These are phyloP conservation scores for Mythimna loreyi DNA, from an alignment of 2,888 invertebrate species.

Conservation along the genomic window DNA sequence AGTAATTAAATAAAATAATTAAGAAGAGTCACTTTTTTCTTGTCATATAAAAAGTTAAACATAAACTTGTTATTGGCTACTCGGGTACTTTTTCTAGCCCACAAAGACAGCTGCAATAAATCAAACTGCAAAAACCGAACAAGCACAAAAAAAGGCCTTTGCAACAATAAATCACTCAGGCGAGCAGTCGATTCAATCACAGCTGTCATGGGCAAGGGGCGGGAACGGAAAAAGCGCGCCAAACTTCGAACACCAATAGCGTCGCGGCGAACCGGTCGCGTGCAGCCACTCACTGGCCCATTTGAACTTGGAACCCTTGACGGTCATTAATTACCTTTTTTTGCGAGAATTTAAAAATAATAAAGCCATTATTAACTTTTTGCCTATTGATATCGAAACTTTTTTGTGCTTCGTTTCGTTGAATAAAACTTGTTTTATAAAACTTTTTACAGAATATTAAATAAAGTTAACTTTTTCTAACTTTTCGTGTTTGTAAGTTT, in stretches of 20 bases:
- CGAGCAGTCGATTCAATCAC: conserved; percentile 86
- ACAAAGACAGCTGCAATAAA: conserved; percentile 78
- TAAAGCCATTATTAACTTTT: conserved; percentile 59
- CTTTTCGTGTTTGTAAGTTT: conserved; percentile 16
- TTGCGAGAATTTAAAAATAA: conserved; percentile 67
- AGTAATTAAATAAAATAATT: conserved; percentile 25
- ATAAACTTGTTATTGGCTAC: conserved; percentile 53
- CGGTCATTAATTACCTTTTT: conserved; percentile 77
- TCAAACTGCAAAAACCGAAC: conserved; percentile 77
- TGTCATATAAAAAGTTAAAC: conserved; percentile 33
- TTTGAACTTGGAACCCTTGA: conserved; percentile 87
- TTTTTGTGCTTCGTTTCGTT: conserved; percentile 43
- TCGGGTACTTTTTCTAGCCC: conserved; percentile 50
- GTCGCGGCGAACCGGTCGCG: conserved; percentile 73
- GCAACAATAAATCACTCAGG: conserved; percentile 86
- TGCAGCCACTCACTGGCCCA: conserved; percentile 83
- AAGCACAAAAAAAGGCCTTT: conserved; percentile 75
- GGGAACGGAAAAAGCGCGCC: conserved; percentile 88
- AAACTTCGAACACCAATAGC: conserved; percentile 88
- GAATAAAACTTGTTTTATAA: conserved; percentile 29
- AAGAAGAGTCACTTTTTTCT: conserved; percentile 13
- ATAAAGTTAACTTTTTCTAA: conserved; percentile 25
- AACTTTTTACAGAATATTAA: conserved; percentile 39
- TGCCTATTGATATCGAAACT: conserved; percentile 44
- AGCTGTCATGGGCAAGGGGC: conserved; percentile 87